Base-by-base conservation (phyloP, 2,113 vertebrate genomes). In the Psettodes erumei region DNA sequence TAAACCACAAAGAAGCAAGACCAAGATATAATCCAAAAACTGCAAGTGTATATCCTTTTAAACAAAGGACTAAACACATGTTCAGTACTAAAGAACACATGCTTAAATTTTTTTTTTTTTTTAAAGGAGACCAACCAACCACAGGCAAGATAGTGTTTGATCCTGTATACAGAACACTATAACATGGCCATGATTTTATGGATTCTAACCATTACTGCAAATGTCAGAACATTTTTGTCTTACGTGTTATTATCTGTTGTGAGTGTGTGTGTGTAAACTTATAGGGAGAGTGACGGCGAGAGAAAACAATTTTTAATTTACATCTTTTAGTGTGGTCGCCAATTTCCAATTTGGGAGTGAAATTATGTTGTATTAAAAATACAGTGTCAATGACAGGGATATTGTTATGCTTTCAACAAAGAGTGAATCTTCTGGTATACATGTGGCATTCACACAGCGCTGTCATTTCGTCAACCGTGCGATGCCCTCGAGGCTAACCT, bases 371-470 rank as follows among this genome's bases (percentile, higher is more conserved):
- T 11, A 40, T 0, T 3, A 1, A 19, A 21, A 25, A 35, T 19
- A 13, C 3, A 0, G 16, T 23, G 43, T 35, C 8, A 8, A 18
- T n/a, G n/a, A 3, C 27, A n/a, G 40, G 25, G 11, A 0, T n/a
- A n/a, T n/a, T n/a, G n/a, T n/a, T n/a, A n/a, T n/a, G n/a, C n/a
- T n/a, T n/a, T n/a, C 3, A 25, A 21, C 5, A 6, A 27, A 54
- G 27, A 33, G 19, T 30, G 38, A 47, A 6, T 30, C 2, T 4
- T 16, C 1, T 11, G 33, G 27, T 18, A n/a, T 5, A 16, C 28
- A 45, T 64, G 70, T 65, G 25, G 51, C 23, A 33, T 35, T 51
- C 42, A 62, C 32, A 35, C 56, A 1, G 19, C 18, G 79, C 53
- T 75, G 55, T 71, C 68, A 68, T 58, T 45, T 27, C n/a, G 2